Evolutionary conservation across 1,140 invertebrate species (phyloP).

Genomic region (Ptiloglossa arizonensis): DNA sequence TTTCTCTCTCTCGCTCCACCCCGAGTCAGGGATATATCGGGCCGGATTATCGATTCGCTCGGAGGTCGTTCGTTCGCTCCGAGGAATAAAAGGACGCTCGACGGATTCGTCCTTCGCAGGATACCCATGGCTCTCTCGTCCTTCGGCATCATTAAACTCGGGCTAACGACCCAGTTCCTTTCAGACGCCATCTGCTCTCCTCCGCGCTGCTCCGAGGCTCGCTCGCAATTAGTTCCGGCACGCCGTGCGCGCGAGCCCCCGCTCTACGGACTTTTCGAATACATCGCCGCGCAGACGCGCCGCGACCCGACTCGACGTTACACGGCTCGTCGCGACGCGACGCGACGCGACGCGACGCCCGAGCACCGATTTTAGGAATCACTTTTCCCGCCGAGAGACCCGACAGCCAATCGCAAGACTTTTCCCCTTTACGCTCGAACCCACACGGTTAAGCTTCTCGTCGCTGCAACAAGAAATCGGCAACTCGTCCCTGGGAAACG

Average conservation of each 20-base stretch:
- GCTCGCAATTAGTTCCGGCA: conserved; percentile 65
- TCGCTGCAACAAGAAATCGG: not conserved
- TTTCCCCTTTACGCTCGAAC: not conserved
- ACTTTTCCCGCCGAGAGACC: no score
- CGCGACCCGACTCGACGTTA: no score
- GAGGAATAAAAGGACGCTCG: conserved; percentile 70
- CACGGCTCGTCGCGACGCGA: no score
- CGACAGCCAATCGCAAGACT: not conserved
- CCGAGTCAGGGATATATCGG: conserved; percentile 65
- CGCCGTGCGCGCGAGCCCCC: conserved; percentile 37
- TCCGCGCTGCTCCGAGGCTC: not conserved
- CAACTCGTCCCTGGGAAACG: not conserved
- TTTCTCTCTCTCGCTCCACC: conserved; percentile 55
- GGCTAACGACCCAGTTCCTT: conserved; percentile 67
- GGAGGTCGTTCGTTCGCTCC: conserved; percentile 55
- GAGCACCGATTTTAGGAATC: no score
- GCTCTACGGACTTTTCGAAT: conserved; percentile 23
- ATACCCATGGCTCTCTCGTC: conserved; percentile 59
- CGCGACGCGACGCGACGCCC: no score
- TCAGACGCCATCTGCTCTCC: conserved; percentile 57
- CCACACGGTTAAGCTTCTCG: not conserved
- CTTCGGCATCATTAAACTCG: conserved; percentile 65
- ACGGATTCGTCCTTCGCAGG: conserved; percentile 63
- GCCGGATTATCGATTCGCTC: conserved; percentile 74
- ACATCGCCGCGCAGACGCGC: not conserved